Evolutionary conservation across 2,888 invertebrate genomes (phyloP), one percentile per base, ranked within the genome.

Genomic region (Yponomeuta malinellus): DNA sequence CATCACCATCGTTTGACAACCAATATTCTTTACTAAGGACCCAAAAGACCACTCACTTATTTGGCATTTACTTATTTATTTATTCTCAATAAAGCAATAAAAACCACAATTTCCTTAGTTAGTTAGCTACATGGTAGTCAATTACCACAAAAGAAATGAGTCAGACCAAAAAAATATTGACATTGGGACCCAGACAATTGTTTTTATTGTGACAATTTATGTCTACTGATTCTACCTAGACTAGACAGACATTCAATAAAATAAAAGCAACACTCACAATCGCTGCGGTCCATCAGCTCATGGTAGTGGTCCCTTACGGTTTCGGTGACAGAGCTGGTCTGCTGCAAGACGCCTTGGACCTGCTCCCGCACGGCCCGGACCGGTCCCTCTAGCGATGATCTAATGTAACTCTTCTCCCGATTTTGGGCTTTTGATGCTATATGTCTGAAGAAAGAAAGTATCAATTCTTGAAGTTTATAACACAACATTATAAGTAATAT

Each of bases 321-420:
- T 72, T 85, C 80, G 70, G 82, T 87, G 10, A 86, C 74, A 0
- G 83, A 81, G 43, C 84, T 86, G 0, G 88, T 89, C 63, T 91
- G 88, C 0, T 83, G 81, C 74, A 80, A 76, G 12, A 83, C 87
- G 6, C 76, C 75, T 74, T 90, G 86, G 0, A 83, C 80, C 71
- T 89, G 84, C 73, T 89, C 86, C 15, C 92, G 78, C 0, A 89
- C 83, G 1, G 81, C 79, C 48, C 76, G 76, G 10, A 92, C 87
- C 0, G 91, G 90, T 12, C 79, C 73, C 63, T 84, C 75, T 10
- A 91, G 78, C 2, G 78, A 72, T 59, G 85, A 80, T 71, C 76
- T 79, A 10, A 90, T 71, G 69, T 83, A 83, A 70, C 83, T 79
- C 4, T 74, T 71, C 68, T 83, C 82, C 0, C 79, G 73, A 10